A percentile compares a stretch with the other conserved stretches of the same genome.
phyloP scores from a whole-genome alignment of 2,797 vertebrate genomes.

The Diceros bicornis region DNA sequence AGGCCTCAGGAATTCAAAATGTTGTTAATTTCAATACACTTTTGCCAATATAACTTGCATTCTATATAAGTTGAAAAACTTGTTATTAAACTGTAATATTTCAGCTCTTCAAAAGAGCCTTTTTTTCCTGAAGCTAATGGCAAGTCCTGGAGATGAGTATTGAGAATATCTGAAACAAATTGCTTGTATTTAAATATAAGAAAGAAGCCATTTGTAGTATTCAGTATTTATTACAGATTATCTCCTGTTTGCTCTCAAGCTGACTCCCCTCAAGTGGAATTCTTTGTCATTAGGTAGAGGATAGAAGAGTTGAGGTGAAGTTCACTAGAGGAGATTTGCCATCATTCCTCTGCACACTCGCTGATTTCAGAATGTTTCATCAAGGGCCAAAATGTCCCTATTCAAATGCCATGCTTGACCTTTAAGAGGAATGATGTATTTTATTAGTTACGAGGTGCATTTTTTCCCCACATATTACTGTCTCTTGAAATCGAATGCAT shows the following conservation, averaged over 20 bases:
- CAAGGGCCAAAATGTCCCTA: neutral
- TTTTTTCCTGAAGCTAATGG: neutral
- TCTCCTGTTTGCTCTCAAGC: neutral
- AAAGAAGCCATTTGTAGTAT: neutral
- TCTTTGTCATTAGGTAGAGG: neutral
- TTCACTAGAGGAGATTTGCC: conserved; percentile 15
- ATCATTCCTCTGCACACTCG: neutral
- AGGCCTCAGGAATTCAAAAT: neutral
- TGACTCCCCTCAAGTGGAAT: neutral
- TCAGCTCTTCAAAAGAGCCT: neutral
- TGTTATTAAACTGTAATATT: neutral
- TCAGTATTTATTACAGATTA: conserved; percentile 9
- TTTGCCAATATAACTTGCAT: neutral
- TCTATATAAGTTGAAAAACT: neutral
- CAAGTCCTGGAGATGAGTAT: neutral
- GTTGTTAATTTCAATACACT: neutral
- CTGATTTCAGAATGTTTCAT: neutral
- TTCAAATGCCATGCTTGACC: neutral
- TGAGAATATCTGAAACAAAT: conserved; percentile 1
- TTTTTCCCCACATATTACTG: neutral
- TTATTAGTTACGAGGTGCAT: neutral
- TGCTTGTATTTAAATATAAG: neutral
- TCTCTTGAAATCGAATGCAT: neutral
- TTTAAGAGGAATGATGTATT: neutral
- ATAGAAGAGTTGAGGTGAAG: neutral